Base-by-base conservation (phyloP, 2,888 invertebrate species). In the Eumerus sabulonum region DNA sequence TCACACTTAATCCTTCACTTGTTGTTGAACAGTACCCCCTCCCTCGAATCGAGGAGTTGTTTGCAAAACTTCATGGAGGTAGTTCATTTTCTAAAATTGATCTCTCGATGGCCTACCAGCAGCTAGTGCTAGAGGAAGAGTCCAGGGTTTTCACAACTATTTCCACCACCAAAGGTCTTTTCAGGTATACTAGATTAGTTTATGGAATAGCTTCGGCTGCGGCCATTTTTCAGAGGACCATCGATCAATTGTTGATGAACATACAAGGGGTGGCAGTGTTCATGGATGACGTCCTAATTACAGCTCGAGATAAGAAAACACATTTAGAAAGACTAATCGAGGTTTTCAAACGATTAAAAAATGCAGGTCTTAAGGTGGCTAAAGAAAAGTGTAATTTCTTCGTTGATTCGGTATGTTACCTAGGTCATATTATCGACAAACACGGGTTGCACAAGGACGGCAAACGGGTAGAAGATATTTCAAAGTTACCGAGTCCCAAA, bases 61-160 rank as follows among this genome's bases (percentile, higher is more conserved):
- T 66, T n/a, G 12, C 56, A 11, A 38, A 38, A 11, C 38, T 66
- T 2, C 48, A 56, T 12, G 84, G 83, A 16, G 85, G 85, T 13
- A 81, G 19, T 36, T 51, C 71, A 12, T 88, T 87, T 72, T 81
- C 84, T 4, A 86, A 85, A 73, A 64, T 88, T 12, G 87, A 88
- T 71, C 76, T 87, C 5, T 57, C 81, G 0, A 83, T 86, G 44
- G 86, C 86, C 4, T 88, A 86, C 81, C 83, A 84, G 50, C 86
- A 88, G 77, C 62, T 85, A 12, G 62, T 73, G 11, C 45, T 85
- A 4, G 83, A 84, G 11, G 85, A 85, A 27, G 68, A 82, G 14
- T 82, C 82, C 1, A 82, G 73, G 13, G 81, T 76, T 14, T 59
- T 85, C 16, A 81, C 84, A 14, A 84, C 85, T 0, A 83, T 84